Base-by-base conservation (phyloP, 2,797 vertebrate genomes). In the Valencia hispanica region DNA sequence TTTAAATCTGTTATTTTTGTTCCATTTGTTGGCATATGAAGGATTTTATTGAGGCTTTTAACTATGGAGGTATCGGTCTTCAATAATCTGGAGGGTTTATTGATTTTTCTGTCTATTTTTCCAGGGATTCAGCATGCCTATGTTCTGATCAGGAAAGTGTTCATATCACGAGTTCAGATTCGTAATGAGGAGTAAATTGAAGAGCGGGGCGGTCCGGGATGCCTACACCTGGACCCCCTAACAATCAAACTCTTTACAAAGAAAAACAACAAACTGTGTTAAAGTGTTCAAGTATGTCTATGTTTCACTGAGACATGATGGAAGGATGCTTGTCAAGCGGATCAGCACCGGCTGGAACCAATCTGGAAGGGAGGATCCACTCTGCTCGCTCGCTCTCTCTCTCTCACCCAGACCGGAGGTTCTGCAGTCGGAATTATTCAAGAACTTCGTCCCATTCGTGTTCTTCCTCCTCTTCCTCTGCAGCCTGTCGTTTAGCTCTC, bases 41-140 rank as follows among this genome's bases (percentile, higher is more conserved):
- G 53, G 53, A 25, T 55, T 55, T 27, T 55, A 55, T 57, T 43
- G 10, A 43, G 10, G 41, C 10, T 47, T 10, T 14, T 55, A 5
- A 27, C 18, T 48, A 48, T 6, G n/a, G 55, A 27, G 8, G 27
- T 27, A 30, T 17, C 27, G n/a, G 27, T 27, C 53, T 15, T 53
- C 25, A n/a, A 25, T 68, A 6, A 27, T 18, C 27, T 11, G 45
- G 4, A 11, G 7, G 7, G 2, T 51, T 12, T 63, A 57, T 50
- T 84, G 5, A 83, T 72, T 15, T n/a, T 45, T 11, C 41, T 65
- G 22, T 78, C 71, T 59, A 0, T 91, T 81, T 68, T 84, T 86
- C 11, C 91, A 99, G 98, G 98, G 98, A 93, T 99, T 99, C 95
- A 97, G 96, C 91, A 99, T 99, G 98, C 98, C 97, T 83, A 99